Evolutionary conservation across 1,140 invertebrate species (phyloP), one percentile per base, ranked within the genome.

Genomic region (Andricus grossulariae): DNA sequence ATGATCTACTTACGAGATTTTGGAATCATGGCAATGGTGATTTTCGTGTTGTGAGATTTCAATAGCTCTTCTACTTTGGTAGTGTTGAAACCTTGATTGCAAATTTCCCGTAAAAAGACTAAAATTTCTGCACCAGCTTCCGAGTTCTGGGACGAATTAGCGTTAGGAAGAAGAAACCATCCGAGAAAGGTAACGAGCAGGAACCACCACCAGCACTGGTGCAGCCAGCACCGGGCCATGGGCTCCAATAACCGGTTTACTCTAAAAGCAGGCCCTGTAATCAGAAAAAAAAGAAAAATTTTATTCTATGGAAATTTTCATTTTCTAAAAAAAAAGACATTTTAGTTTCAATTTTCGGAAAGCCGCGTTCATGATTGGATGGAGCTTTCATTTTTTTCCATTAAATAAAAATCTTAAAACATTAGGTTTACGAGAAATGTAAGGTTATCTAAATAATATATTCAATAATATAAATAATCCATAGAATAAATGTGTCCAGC

Each of bases 151-250:
- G 82, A 85, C 71, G 80, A 85, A 73, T 82, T 80, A 78, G 81
- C 80, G 32, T 45, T 77, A 45, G 79, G 75, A 55, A 82, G 71
- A 75, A 85, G 75, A 12, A 83, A 85, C 76, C 80, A 86, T 74
- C 83, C 83, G 80, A 84, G 83, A 72, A 90, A 82, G 83, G 84
- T 83, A 80, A 87, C 84, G 81, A 90, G 81, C 85, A 88, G 82
- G 82, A 91, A 83, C 88, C 88, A 91, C 88, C 88, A 88, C 88
- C 89, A 87, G 82, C 86, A 82, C 86, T 88, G 84, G 81, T 82
- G 84, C 77, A 85, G 87, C 87, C 84, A 88, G 81, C 86, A 86
- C 81, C 89, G 87, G 90, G 89, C 90, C 90, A 91, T 91, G 86
- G 87, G 87, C 90, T 87, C 81, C 54, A 79, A 77, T 19, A 78